These are phyloP conservation scores for Buteo buteo DNA, from an alignment of 2,113 vertebrate species.

Conservation along the genomic window DNA sequence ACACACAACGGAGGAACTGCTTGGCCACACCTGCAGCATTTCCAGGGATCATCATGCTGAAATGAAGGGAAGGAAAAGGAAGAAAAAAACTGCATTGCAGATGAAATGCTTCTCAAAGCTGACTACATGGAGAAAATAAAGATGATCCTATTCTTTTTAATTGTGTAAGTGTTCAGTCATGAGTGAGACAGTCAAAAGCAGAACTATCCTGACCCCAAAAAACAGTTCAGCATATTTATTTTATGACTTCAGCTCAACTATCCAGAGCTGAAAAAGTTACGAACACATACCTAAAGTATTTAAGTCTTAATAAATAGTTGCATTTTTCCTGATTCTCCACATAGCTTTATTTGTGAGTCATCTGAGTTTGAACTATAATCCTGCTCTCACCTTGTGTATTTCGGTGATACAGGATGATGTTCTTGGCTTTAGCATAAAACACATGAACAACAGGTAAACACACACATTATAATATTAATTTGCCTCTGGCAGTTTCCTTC, in stretches of 20 bases:
- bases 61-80: background rate
- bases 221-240: background rate
- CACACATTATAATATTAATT: background rate
- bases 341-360: background rate
- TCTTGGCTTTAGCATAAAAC: background rate
- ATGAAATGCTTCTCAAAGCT: background rate
- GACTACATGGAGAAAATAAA: background rate
- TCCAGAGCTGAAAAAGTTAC: background rate
- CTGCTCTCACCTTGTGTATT: background rate
- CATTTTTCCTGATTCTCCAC: background rate
- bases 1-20: conserved; percentile 96
- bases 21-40: conserved; percentile 98
- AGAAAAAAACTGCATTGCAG: background rate
- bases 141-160: background rate
- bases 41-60: conserved; percentile 96
- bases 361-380: background rate
- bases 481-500: background rate
- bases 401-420: background rate
- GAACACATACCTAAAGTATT: background rate
- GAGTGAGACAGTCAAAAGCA: background rate
- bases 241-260: background rate
- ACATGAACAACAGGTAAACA: background rate
- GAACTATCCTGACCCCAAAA: background rate
- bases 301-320: background rate
- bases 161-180: background rate